Conservation (phyloP, 2,888 invertebrate species). For the Trypoxylon attenuatum region DNA sequence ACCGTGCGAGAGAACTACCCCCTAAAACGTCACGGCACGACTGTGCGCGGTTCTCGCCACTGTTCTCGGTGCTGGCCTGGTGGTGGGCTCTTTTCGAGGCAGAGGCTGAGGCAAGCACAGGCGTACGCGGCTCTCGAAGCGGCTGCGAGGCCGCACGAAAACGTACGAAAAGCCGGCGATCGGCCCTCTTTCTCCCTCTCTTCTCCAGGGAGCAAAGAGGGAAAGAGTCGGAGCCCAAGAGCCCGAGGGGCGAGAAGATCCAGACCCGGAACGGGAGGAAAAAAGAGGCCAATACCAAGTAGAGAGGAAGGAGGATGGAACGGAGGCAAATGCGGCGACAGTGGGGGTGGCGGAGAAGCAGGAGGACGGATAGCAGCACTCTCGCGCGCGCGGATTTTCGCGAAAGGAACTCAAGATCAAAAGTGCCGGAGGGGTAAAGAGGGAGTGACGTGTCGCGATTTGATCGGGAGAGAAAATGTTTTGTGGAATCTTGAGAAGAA, state of each 20-base stretch:
- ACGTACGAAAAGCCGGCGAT: constrained; percentile 64
- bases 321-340: constrained; percentile 11
- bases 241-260: constrained; percentile 2
- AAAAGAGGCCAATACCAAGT: background rate
- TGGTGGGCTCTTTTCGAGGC: constrained; percentile 37
- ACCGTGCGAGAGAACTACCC: constrained; percentile 57
- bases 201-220: background rate
- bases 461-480: too few relatives aligned
- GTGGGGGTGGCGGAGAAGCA: constrained; percentile 4
- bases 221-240: constrained; percentile 11
- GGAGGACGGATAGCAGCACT: constrained; percentile 3
- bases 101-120: too few relatives aligned
- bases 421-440: background rate
- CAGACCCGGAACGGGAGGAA: background rate
- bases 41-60: constrained; percentile 49
- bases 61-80: constrained; percentile 24
- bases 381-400: constrained; percentile 4
- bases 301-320: constrained; percentile 1
- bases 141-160: constrained; percentile 61
- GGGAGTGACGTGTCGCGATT: too few relatives aligned
- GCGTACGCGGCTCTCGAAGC: constrained; percentile 51
- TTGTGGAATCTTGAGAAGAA: too few relatives aligned
- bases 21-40: constrained; percentile 60
- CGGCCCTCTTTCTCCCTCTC: constrained; percentile 40
- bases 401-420: background rate